phyloP scores from a whole-genome alignment of 2,888 invertebrate genomes.

The Petrolisthes cinctipes region DNA sequence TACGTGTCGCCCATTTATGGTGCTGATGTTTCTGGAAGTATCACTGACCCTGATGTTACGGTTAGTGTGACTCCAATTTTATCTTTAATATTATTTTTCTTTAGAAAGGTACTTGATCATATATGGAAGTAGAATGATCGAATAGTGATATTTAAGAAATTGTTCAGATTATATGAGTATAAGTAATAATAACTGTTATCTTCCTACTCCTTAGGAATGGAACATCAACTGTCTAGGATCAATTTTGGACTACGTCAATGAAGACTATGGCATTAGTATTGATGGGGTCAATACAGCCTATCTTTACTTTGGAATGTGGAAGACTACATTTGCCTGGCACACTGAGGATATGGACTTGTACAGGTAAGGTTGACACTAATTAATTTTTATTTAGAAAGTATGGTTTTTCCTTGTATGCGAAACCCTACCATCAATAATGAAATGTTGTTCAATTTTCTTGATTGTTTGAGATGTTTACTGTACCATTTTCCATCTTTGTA shows the following conservation, averaged over 20 bases:
- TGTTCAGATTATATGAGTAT: no score
- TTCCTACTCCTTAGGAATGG: conserved; percentile 76
- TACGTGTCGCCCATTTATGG: conserved; percentile 98
- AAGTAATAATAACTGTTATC: not conserved
- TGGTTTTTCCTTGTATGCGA: no score
- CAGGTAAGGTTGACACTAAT: conserved; percentile 64
- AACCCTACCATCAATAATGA: no score
- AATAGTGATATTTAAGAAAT: no score
- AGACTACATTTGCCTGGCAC: conserved; percentile 99
- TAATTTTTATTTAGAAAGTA: no score
- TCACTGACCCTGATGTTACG: conserved; percentile 89
- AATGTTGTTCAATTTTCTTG: no score
- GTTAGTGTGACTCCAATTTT: conserved; percentile 70
- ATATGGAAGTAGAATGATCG: no score
- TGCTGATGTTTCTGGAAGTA: conserved; percentile 95
- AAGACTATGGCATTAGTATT: conserved; percentile 95
- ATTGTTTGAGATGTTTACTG: no score
- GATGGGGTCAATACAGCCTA: conserved; percentile 99
- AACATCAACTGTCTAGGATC: conserved; percentile 94
- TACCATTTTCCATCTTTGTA: no score
- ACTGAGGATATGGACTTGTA: conserved; percentile 99
- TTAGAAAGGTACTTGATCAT: no score
- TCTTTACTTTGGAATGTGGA: conserved; percentile 99
- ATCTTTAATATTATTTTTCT: not conserved
- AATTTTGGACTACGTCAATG: conserved; percentile 92